Evolutionary conservation across 2,888 invertebrate species (phyloP), one percentile per base, ranked within the genome.

Genomic region (Eristalinus sepulchralis): DNA sequence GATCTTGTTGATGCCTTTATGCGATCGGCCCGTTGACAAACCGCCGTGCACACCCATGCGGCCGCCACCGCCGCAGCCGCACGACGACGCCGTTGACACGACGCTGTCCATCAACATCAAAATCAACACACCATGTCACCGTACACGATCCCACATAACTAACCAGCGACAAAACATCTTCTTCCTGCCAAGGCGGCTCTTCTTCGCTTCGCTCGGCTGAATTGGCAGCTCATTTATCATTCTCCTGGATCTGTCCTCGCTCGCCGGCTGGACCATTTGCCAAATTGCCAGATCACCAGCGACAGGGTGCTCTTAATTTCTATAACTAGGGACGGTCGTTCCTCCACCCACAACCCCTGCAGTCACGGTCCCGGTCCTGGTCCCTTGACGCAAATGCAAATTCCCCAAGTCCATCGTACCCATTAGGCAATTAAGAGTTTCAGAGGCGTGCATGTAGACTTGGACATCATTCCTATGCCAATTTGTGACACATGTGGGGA

Each of bases 161-260:
- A 80, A 75, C 75, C 80, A 84, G 76, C 34, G 17, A 53, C 67
- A 68, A 55, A 79, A 81, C 77, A 85, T 78, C 77, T 81, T 73
- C 77, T 82, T 85, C 85, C 81, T 82, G 81, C 59, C 68, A 67
- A 13, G 55, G 81, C 81, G 85, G 85, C 72, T 77, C 77, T 77
- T 78, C 71, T 81, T 78, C 77, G 81, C 47, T 85, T 72, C 76
- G 85, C 81, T 81, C 24, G 64, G 59, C 77, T 77, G 60, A 85
- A 85, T 85, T 85, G 85, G 76, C 85, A 85, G 85, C 85, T 81
- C 81, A 85, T 85, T 85, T 78, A 85, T 85, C 85, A 85, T 81
- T 73, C 27, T 2, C 27, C 60, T 82, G 77, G 60, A 85, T 85
- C 81, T 81, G 27, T 81, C 72, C 27, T 68, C 85, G 77, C 77